Evolutionary conservation across 2,113 vertebrate species (phyloP).

Genomic region (Mustelus asterias): DNA sequence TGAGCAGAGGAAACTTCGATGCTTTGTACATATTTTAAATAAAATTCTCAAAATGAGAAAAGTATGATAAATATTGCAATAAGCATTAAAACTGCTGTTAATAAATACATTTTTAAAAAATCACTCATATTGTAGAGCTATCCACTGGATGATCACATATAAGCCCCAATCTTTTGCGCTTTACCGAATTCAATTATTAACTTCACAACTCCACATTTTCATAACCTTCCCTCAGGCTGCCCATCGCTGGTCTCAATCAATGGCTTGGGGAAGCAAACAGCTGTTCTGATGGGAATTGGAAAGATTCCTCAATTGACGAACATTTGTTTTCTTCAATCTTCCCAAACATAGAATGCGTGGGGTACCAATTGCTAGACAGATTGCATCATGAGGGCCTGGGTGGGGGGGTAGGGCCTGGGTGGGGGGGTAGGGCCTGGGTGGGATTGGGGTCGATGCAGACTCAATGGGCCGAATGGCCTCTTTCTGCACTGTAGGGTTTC

Average conservation of each 20-base stretch:
- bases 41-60: slow-evolving; percentile 9
- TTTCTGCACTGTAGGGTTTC: too few relatives aligned
- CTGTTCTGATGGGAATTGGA: neutral
- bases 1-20: neutral
- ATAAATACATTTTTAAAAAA: neutral
- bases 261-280: neutral
- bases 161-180: neutral
- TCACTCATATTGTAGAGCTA: neutral
- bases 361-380: neutral
- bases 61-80: neutral
- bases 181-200: neutral
- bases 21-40: neutral
- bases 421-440: too few relatives aligned
- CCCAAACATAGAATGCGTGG: neutral
- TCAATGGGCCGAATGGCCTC: too few relatives aligned
- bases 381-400: neutral
- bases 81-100: neutral
- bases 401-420: too few relatives aligned
- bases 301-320: neutral
- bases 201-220: neutral
- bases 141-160: neutral
- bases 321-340: neutral
- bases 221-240: neutral
- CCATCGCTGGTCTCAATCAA: neutral
- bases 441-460: too few relatives aligned